Percentiles rank a stretch among this genome's conserved stretches.
These are phyloP conservation scores for Prunella strophiata DNA, from an alignment of 2,797 vertebrate genomes.

Conservation along the genomic window DNA sequence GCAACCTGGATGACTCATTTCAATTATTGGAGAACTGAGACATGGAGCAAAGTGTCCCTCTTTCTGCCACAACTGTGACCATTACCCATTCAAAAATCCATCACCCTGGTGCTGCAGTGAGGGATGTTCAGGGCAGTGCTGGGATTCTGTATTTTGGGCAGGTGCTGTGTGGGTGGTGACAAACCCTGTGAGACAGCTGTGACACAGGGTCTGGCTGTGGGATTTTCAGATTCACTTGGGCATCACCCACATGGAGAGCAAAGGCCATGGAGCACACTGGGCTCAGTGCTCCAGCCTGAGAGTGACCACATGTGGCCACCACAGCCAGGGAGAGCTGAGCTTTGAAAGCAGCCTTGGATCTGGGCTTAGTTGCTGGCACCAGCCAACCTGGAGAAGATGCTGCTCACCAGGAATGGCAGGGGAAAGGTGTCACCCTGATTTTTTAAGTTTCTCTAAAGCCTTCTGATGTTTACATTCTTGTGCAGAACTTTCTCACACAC, in stretches of 20 bases:
- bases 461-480: too few species aligned
- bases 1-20: neutral
- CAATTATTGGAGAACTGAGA: neutral
- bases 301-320: neutral
- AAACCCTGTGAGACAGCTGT: neutral
- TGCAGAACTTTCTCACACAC: too few species aligned
- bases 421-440: neutral
- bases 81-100: neutral
- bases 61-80: neutral
- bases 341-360: neutral
- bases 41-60: fast-evolving
- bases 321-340: neutral
- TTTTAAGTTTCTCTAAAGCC: too few species aligned
- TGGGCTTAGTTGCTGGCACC: neutral
- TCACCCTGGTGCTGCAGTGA: neutral
- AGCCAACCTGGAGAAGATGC: neutral
- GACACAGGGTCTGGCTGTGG: neutral
- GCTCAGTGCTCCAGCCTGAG: neutral
- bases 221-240: fast-evolving
- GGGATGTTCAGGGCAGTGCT: neutral
- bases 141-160: neutral
- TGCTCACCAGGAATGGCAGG: neutral
- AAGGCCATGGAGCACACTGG: neutral
- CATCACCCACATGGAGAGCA: neutral
- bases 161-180: neutral